A percentile compares a stretch with the other conserved stretches of the same genome.
Conservation (phyloP, 2,797 vertebrate species). For the Cyclopterus lumpus region DNA sequence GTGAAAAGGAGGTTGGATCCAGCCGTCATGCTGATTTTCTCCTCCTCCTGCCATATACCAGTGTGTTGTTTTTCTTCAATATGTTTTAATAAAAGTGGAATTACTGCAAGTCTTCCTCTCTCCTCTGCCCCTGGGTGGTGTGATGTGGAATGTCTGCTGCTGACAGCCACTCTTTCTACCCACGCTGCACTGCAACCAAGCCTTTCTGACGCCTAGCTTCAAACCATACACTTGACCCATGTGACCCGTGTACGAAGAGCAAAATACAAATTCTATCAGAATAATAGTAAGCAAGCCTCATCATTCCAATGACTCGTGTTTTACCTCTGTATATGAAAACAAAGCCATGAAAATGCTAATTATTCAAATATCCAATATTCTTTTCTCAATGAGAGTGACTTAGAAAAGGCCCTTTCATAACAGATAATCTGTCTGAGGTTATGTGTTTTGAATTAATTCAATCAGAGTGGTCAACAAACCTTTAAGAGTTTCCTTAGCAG, state of each 20-base stretch:
- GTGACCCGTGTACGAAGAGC: conserved; percentile 32
- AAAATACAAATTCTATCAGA: conserved; percentile 42
- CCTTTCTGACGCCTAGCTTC: conserved; percentile 37
- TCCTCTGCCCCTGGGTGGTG: conserved; percentile 62
- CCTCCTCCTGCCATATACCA: conserved; percentile 47
- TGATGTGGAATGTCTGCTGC: conserved; percentile 78
- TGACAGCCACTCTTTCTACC: conserved; percentile 51
- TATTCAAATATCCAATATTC: neutral
- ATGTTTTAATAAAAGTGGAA: conserved; percentile 87
- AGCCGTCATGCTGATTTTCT: conserved; percentile 70
- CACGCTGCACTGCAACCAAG: conserved; percentile 19
- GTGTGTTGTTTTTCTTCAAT: conserved; percentile 79
- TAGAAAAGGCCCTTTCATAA: neutral
- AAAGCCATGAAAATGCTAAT: conserved; percentile 10
- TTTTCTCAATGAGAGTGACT: neutral
- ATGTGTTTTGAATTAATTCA: conserved; percentile 34
- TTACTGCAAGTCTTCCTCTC: conserved; percentile 71
- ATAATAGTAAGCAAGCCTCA: conserved; percentile 31
- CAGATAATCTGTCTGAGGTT: conserved; percentile 6
- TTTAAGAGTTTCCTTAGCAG: conserved; percentile 59
- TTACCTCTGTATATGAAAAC: conserved; percentile 1
- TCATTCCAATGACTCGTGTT: conserved; percentile 10
- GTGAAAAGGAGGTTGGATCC: conserved; percentile 31
- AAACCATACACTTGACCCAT: conserved; percentile 45
- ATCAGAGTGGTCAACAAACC: conserved; percentile 29